Evolutionary conservation across 2,888 invertebrate species (phyloP).

Genomic region (Sympetrum striolatum): DNA sequence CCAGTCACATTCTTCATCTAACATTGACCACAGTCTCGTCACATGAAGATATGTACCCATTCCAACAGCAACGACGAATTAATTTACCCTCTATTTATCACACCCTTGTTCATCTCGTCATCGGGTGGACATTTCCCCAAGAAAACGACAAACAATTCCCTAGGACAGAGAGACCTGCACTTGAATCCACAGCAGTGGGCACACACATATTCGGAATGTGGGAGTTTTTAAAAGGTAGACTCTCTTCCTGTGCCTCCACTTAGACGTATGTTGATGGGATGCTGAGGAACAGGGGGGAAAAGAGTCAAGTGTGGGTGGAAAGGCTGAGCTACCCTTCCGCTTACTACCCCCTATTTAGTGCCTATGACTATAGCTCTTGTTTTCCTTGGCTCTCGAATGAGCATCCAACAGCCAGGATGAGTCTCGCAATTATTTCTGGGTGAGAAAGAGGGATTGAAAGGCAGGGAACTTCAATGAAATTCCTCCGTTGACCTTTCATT

Average conservation of each 20-base stretch:
- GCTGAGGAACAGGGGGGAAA: background rate
- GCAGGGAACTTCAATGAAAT: constrained; percentile 26
- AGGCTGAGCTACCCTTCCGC: background rate
- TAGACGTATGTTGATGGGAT: background rate
- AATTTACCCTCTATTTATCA: background rate
- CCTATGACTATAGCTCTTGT: background rate
- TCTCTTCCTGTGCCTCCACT: background rate
- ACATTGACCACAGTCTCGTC: too few relatives aligned
- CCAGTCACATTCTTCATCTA: too few relatives aligned
- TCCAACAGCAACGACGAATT: background rate
- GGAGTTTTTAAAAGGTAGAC: background rate
- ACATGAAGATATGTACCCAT: too few relatives aligned
- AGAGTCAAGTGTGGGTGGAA: background rate
- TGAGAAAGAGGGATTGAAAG: background rate
- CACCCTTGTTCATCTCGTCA: background rate
- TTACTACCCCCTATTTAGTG: constrained; percentile 6
- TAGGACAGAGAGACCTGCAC: background rate
- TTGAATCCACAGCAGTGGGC: background rate
- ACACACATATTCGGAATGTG: background rate
- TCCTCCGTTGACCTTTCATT: constrained; percentile 21
- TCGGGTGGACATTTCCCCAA: background rate
- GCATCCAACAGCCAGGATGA: background rate
- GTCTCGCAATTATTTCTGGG: constrained; percentile 8
- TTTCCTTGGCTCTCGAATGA: background rate
- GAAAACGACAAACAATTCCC: background rate